These are phyloP conservation scores for Oreochromis tanganicae DNA, from an alignment of 2,113 vertebrate genomes.

Conservation along the genomic window DNA sequence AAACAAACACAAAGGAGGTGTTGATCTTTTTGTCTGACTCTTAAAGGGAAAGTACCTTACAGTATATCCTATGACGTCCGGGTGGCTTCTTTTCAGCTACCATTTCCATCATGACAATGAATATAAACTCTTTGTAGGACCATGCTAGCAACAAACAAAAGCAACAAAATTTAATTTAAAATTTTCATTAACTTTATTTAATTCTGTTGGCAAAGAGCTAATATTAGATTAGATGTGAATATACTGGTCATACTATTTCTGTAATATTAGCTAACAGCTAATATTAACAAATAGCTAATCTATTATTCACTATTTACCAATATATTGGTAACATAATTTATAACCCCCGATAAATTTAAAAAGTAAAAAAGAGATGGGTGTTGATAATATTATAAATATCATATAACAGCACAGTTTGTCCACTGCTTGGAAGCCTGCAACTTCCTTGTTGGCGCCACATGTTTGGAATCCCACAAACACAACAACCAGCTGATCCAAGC, in stretches of 20 bases:
- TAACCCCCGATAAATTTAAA: accelerated
- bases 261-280: not conserved
- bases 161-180: accelerated
- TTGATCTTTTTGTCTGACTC: not conserved
- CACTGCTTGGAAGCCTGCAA: not conserved
- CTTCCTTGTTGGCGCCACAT: accelerated
- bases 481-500: not conserved
- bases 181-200: not conserved
- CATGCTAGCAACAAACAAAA: not conserved
- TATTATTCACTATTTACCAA: not conserved
- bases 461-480: not conserved
- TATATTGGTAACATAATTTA: not conserved
- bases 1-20: not conserved
- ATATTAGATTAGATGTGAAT: not conserved
- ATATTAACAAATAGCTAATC: not conserved
- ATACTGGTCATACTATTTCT: not conserved
- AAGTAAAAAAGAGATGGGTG: not conserved
- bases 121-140: not conserved
- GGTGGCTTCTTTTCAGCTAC: not conserved
- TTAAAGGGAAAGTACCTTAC: not conserved
- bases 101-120: not conserved
- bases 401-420: not conserved
- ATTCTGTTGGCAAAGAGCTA: not conserved
- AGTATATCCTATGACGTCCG: not conserved
- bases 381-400: not conserved